Base-by-base conservation (phyloP, 2,113 vertebrate genomes). In the Pelodiscus sinensis region DNA sequence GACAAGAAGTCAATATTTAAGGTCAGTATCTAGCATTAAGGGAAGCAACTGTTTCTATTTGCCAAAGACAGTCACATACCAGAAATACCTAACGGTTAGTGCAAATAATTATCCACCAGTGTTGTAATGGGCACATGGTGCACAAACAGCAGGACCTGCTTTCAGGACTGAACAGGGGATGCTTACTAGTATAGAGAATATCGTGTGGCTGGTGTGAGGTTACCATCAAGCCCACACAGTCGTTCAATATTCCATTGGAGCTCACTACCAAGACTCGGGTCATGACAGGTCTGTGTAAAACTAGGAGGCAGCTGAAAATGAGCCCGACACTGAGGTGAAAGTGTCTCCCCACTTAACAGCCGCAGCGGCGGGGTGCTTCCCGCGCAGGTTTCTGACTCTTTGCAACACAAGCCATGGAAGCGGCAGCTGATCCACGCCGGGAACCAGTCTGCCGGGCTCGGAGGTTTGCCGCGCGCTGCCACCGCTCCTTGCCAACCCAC, bases 71-170 rank as follows among this genome's bases (percentile, higher is more conserved):
- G 35, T 29, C 9, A 11, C 71, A 5, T 1, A 2, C 5, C 21
- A n/a, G 3, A 12, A 9, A 44, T 1, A 1, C 13, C 7, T 1
- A 9, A 21, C 25, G 22, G 60, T 21, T 4, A 35, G 25, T 1
- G 25, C 19, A 35, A 38, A 4, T 0, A 31, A 1, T 54, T 1
- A 6, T 65, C n/a, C 57, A 3, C 24, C 12, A 18, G 50, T 52
- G 81, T 21, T 35, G 52, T 55, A 82, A 35, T 35, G 44, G 38
- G 27, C 44, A 22, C 14, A n/a, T 21, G 56, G 31, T 60, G 80
- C 52, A 35, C 9, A 54, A 16, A 80, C 24, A 68, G 58, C 71
- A 29, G 10, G 60, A n/a, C 18, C 38, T 31, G 24, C 22, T 81
- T 55, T 81, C 19, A 22, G 55, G 81, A 60, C 50, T 50, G 16